phyloP scores from a whole-genome alignment of 1,140 invertebrate genomes.

The Drosophila lini region DNA sequence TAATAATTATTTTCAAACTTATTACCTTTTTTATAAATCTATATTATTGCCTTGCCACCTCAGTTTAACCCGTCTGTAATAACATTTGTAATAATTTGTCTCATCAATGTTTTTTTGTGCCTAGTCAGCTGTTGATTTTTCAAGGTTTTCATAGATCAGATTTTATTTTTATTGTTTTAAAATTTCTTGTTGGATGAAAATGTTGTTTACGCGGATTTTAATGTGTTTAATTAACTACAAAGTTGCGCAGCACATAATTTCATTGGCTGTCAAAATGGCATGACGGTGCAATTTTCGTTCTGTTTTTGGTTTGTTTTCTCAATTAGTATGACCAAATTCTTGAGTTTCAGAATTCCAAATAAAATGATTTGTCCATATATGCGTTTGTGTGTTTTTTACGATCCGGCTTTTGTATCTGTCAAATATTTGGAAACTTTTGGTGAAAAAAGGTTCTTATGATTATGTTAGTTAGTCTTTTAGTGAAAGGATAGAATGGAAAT shows the following conservation, averaged over 20 bases:
- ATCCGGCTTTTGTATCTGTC: neutral
- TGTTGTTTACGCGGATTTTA: constrained; percentile 15
- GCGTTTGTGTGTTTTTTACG: neutral
- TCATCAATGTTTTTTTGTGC: constrained; percentile 8
- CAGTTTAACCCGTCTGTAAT: neutral
- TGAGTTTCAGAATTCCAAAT: constrained; percentile 22
- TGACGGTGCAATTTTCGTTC: constrained; percentile 27
- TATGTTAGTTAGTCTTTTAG: neutral
- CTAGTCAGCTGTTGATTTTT: constrained; percentile 31
- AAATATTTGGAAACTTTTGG: constrained; percentile 28
- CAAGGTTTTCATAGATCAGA: neutral
- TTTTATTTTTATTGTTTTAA: neutral
- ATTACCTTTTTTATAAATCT: neutral
- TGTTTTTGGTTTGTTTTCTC: neutral
- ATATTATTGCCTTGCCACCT: too few relatives aligned
- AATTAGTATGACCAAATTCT: constrained; percentile 3
- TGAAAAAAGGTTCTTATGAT: neutral
- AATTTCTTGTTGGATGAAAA: neutral
- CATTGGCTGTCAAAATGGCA: constrained; percentile 18
- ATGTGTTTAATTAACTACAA: constrained; percentile 29
- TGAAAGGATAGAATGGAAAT: neutral
- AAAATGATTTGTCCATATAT: constrained; percentile 4
- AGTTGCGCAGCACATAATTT: constrained; percentile 13
- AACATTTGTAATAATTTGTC: neutral
- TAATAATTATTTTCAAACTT: neutral